Base-by-base conservation (phyloP, 2,113 vertebrate species). In the Brachyhypopomus occidentalis region DNA sequence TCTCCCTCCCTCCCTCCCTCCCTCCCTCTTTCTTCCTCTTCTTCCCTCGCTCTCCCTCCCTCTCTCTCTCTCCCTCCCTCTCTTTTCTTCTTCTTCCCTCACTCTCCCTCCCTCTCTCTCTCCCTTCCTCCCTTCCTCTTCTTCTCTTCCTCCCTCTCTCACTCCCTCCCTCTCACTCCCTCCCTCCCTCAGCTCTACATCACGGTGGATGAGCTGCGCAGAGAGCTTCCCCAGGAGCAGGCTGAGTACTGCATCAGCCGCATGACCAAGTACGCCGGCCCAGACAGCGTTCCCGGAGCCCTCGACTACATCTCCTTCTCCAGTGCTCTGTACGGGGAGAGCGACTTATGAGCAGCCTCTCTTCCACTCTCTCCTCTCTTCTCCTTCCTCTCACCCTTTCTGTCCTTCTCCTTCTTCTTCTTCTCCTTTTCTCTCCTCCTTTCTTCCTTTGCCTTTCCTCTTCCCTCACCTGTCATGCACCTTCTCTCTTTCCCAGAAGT, bases 221-320 rank as follows among this genome's bases (percentile, higher is more conserved):
- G 95, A 41, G 96, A 97, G 89, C 94, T 97, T 79, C 96, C 96
- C 0, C 91, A 93, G 0, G 95, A 97, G 88, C 96, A 97, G 92
- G 96, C 96, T 0, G 95, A 97, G 86, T 97, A 97, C 85, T 97
- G 96, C 92, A 96, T 97, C 93, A 95, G 81, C 86, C 93, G 95
- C 88, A 97, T 97, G 96, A 93, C 88, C n/a, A 89, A 94, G 86
- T 97, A 93, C 91, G 52, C 91, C 38, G 95, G 95, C 5, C 1
- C 89, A 0, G 95, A 95, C 8, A 23, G 85, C 2, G 72, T 89
- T 0, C 0, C 89, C 0, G 95, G 94, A 25, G 95, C 95, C 80
- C 94, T 97, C 88, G 96, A 97, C 93, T 97, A 97, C 38, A 92
- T 97, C 89, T 96, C 95, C 90, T 97, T 97, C 94, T 97, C 96